Evolutionary conservation across 2,113 vertebrate species (phyloP).

Genomic region (Pollachius pollachius): DNA sequence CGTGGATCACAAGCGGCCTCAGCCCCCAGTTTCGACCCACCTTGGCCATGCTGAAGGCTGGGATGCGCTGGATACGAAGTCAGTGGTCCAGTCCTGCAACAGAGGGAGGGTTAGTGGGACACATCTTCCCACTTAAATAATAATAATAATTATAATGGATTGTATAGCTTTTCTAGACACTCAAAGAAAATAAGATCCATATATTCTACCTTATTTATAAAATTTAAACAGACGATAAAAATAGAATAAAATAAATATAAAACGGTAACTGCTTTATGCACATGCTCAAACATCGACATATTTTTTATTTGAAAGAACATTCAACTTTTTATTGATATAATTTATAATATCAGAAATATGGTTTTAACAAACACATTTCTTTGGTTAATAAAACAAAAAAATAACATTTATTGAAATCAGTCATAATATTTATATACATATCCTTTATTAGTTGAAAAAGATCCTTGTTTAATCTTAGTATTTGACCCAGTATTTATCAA

Average conservation of each 20-base stretch:
- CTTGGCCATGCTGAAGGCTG: neutral
- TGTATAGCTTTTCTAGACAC: too few species aligned
- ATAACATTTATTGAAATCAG: neutral
- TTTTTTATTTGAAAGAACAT: neutral
- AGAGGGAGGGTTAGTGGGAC: neutral
- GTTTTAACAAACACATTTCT: neutral
- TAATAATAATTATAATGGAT: neutral
- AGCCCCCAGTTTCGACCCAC: neutral
- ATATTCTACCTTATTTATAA: neutral
- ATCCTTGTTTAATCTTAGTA: neutral
- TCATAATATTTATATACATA: neutral
- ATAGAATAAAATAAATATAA: neutral
- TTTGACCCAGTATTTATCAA: neutral
- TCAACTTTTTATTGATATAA: neutral
- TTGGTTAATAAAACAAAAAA: neutral
- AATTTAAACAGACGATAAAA: neutral
- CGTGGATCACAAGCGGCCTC: neutral
- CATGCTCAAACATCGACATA: too few species aligned
- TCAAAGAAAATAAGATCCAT: too few species aligned
- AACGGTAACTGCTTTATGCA: too few species aligned
- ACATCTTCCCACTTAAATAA: neutral
- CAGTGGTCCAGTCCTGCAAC: neutral
- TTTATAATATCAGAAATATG: neutral
- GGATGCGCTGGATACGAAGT: neutral
- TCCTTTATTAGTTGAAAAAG: neutral